Conservation (phyloP, 2,888 invertebrate genomes). For the Acleris laterana region DNA sequence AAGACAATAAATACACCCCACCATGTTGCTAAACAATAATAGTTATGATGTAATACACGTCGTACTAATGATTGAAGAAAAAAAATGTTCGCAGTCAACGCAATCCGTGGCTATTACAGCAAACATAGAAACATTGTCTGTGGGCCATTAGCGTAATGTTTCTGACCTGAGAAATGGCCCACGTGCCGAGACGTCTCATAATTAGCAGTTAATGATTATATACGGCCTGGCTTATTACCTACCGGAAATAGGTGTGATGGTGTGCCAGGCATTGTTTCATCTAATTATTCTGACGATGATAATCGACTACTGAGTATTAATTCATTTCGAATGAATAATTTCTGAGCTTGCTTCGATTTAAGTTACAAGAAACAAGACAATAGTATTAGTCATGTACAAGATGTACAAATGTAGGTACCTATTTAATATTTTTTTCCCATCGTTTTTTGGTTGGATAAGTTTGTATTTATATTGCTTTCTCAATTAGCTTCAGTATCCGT, state of each 20-base stretch:
- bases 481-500: too few relatives aligned
- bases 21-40: too few relatives aligned
- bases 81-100: not conserved
- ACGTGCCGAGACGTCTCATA: constrained; percentile 44
- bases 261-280: constrained; percentile 10
- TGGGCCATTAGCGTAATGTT: constrained; percentile 48
- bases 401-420: too few relatives aligned
- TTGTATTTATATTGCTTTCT: too few relatives aligned
- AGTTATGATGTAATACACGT: not conserved
- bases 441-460: too few relatives aligned
- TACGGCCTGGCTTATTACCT: constrained; percentile 41
- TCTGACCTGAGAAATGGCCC: constrained; percentile 45
- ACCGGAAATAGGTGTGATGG: constrained; percentile 18
- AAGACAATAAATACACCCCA: too few relatives aligned
- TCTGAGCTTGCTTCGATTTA: too few relatives aligned
- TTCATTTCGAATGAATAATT: too few relatives aligned
- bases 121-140: constrained; percentile 43
- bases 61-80: not conserved
- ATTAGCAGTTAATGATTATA: constrained; percentile 48
- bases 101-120: constrained; percentile 41
- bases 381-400: too few relatives aligned
- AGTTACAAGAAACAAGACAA: too few relatives aligned
- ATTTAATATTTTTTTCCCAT: too few relatives aligned
- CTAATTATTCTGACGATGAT: not conserved
- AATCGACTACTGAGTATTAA: too few relatives aligned